These are phyloP conservation scores for Hippocampus mohnikei DNA, from an alignment of 2,113 vertebrate species.

Conservation along the genomic window DNA sequence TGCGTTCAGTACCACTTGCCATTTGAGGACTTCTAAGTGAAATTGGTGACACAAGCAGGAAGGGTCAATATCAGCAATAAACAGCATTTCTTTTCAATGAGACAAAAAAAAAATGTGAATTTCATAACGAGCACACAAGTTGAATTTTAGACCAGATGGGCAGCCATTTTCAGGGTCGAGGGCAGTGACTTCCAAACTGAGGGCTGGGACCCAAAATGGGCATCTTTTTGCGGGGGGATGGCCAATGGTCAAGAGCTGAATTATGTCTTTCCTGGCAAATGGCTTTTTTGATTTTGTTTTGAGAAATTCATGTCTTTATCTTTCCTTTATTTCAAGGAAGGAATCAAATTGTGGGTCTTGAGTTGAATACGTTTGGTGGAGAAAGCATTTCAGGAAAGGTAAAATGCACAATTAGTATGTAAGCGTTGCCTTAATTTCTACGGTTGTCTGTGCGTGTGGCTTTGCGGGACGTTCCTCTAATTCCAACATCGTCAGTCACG, in stretches of 20 bases:
- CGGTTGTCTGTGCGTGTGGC: constrained; percentile 26
- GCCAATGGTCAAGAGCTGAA: background rate
- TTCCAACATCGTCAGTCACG: constrained; percentile 31
- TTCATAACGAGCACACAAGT: background rate
- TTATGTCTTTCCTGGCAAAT: background rate
- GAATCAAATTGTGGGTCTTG: background rate
- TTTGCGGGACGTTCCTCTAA: constrained; percentile 1
- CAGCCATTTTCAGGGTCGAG: background rate
- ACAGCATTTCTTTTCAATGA: background rate
- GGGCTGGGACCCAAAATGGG: background rate
- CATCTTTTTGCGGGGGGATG: too few species aligned
- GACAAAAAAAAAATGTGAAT: background rate
- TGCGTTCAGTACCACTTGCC: too few species aligned
- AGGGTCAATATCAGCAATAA: background rate
- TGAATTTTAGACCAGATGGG: background rate
- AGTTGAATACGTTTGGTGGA: constrained; percentile 4
- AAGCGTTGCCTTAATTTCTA: background rate
- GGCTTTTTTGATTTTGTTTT: background rate
- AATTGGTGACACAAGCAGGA: background rate
- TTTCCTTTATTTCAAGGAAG: background rate
- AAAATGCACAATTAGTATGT: constrained; percentile 6
- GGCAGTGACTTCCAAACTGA: background rate
- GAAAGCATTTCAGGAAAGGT: constrained; percentile 25
- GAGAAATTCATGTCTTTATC: background rate
- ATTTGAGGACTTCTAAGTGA: background rate